A percentile compares a stretch with the other conserved stretches of the same genome.
Evolutionary conservation across 1,140 invertebrate species (phyloP).

Genomic region (Sycophila sp.): DNA sequence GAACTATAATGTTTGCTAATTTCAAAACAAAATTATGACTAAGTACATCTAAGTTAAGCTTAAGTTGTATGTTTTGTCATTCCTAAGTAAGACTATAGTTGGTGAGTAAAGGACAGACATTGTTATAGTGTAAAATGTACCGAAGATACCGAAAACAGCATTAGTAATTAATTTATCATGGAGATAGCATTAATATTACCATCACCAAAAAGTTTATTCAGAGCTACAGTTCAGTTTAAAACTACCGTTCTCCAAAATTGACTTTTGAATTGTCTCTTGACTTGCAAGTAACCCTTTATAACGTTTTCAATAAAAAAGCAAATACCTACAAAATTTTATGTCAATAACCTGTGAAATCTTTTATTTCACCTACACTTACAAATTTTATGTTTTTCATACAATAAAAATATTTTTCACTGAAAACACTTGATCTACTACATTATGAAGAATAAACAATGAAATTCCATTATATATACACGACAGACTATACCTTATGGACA

Average conservation of each 20-base stretch:
- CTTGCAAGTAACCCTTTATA: conserved; percentile 33
- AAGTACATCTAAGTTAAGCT: conserved; percentile 23
- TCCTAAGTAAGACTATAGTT: conserved; percentile 16
- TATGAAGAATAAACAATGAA: not conserved
- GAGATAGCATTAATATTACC: conserved; percentile 60
- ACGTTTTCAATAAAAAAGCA: conserved; percentile 14
- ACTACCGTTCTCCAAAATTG: conserved; percentile 6
- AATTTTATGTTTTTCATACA: too few relatives aligned
- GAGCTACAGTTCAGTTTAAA: conserved; percentile 19
- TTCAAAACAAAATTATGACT: conserved; percentile 21
- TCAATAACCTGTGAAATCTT: too few relatives aligned
- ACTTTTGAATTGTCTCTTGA: conserved; percentile 28
- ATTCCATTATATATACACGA: not conserved
- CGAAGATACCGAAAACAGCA: conserved; percentile 60
- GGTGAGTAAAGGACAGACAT: conserved; percentile 37
- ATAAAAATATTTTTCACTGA: too few relatives aligned
- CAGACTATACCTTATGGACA: conserved; percentile 23
- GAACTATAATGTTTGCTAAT: conserved; percentile 18
- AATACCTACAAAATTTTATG: not conserved
- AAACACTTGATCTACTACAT: too few relatives aligned
- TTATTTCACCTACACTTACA: not conserved
- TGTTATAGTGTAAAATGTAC: conserved; percentile 52
- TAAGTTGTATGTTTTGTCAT: conserved; percentile 27
- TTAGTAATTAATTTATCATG: conserved; percentile 58
- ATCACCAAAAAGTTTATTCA: conserved; percentile 54